phyloP scores from a whole-genome alignment of 2,113 vertebrate genomes.

The Pseudolaguvia tuberculata region DNA sequence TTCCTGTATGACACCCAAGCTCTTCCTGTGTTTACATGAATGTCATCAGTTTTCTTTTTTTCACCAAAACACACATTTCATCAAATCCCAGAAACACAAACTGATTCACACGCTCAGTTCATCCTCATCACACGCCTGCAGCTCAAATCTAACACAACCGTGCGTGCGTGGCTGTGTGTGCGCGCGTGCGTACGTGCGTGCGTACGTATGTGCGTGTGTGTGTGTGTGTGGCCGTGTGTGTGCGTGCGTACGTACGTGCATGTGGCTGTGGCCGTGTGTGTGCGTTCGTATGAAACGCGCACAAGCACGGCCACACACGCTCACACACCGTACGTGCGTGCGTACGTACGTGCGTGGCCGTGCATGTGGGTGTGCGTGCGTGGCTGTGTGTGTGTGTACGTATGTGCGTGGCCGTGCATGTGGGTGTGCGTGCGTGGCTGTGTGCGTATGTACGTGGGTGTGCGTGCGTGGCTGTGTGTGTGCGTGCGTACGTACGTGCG shows the following conservation, averaged over 20 bases:
- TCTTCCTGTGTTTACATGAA: not conserved
- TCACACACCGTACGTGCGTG: no score
- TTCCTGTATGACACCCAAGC: not conserved
- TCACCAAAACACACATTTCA: not conserved
- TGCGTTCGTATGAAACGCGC: constrained; percentile 58
- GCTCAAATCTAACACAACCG: not conserved
- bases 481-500: no score
- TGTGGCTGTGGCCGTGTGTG: constrained; percentile 3
- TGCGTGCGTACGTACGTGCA: no score
- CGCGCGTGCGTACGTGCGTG: no score
- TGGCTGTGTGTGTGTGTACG: no score
- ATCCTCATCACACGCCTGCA: not conserved
- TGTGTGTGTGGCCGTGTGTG: constrained; percentile 1
- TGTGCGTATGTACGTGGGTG: no score
- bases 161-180: not conserved
- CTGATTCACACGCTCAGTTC: not conserved
- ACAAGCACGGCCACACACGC: no score
- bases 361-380: no score
- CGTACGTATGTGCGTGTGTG: not conserved
- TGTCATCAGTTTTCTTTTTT: not conserved
- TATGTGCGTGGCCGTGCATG: no score
- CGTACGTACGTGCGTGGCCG: no score
- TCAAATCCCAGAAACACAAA: not conserved
- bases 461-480: no score
- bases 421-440: no score